phyloP scores from a whole-genome alignment of 2,888 invertebrate species.

The Horisme vitalbata region DNA sequence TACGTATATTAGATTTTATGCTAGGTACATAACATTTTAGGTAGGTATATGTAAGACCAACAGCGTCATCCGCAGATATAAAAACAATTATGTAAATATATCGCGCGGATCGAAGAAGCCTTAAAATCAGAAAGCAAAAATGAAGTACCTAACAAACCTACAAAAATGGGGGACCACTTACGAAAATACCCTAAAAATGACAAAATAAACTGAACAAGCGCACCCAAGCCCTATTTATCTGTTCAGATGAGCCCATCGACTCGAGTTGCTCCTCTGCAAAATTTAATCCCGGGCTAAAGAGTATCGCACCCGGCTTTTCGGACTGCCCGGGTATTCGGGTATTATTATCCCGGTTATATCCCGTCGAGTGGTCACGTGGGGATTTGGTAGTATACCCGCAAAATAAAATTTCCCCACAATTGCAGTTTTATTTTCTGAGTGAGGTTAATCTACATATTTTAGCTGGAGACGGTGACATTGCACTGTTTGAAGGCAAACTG shows the following conservation, averaged over 20 bases:
- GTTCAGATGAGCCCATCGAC: slow-evolving; percentile 50
- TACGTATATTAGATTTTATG: too few relatives aligned
- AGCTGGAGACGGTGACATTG: slow-evolving; percentile 32
- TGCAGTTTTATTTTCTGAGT: slow-evolving; percentile 45
- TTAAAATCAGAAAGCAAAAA: too few relatives aligned
- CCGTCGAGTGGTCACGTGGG: slow-evolving; percentile 55
- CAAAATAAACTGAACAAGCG: slow-evolving; percentile 39
- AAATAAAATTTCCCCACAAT: slow-evolving; percentile 42
- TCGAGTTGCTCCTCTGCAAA: slow-evolving; percentile 62
- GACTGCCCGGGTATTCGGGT: slow-evolving; percentile 30
- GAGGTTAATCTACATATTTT: slow-evolving; percentile 52
- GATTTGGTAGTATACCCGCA: slow-evolving; percentile 42
- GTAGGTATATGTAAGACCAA: too few relatives aligned
- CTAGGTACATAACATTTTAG: too few relatives aligned
- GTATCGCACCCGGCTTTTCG: slow-evolving; percentile 42
- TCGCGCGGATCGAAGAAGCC: too few relatives aligned
- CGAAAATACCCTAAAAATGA: too few relatives aligned
- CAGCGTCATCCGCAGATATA: too few relatives aligned
- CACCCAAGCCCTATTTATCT: slow-evolving; percentile 51
- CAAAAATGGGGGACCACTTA: too few relatives aligned
- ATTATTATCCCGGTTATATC: slow-evolving; percentile 43
- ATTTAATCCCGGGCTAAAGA: slow-evolving; percentile 72
- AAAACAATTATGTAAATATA: too few relatives aligned
- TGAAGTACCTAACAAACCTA: too few relatives aligned
- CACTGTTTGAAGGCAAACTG: slow-evolving; percentile 28